These are phyloP conservation scores for Triplophysa bombifrons DNA, from an alignment of 2,797 vertebrate genomes.

Conservation along the genomic window DNA sequence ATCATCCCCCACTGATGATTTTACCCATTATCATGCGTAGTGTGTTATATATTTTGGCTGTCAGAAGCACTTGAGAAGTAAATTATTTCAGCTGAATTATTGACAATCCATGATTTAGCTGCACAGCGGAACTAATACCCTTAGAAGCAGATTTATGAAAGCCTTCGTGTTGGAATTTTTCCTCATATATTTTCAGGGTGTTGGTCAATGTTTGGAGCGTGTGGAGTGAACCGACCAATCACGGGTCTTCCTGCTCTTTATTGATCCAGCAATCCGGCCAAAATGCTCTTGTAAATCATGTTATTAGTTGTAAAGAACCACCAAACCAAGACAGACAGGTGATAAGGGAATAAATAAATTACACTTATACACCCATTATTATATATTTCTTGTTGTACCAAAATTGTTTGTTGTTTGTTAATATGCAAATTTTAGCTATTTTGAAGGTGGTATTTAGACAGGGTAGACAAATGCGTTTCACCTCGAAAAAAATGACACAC, in stretches of 20 bases:
- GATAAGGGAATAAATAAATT: not conserved
- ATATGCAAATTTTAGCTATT: not conserved
- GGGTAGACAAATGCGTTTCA: not conserved
- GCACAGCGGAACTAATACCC: constrained; percentile 41
- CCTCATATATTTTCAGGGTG: constrained; percentile 34
- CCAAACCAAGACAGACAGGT: not conserved
- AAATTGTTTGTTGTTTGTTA: too few relatives aligned
- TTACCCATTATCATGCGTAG: constrained; percentile 22
- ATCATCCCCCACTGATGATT: constrained; percentile 23
- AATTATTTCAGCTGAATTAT: constrained; percentile 48
- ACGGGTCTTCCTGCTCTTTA: not conserved
- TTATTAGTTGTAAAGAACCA: not conserved
- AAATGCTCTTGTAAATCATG: constrained; percentile 27
- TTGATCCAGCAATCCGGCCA: constrained; percentile 23
- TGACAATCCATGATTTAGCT: constrained; percentile 43
- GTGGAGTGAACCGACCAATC: constrained; percentile 18
- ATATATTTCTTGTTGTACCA: not conserved
- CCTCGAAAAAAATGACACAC: not conserved
- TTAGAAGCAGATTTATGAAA: constrained; percentile 45
- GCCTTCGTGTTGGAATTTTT: constrained; percentile 27
- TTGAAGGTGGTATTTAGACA: not conserved
- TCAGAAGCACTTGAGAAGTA: constrained; percentile 39
- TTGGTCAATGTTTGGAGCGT: constrained; percentile 36
- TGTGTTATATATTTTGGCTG: constrained; percentile 41
- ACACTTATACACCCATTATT: not conserved